phyloP scores from a whole-genome alignment of 1,140 invertebrate genomes.

The Cecropterus lyciades region DNA sequence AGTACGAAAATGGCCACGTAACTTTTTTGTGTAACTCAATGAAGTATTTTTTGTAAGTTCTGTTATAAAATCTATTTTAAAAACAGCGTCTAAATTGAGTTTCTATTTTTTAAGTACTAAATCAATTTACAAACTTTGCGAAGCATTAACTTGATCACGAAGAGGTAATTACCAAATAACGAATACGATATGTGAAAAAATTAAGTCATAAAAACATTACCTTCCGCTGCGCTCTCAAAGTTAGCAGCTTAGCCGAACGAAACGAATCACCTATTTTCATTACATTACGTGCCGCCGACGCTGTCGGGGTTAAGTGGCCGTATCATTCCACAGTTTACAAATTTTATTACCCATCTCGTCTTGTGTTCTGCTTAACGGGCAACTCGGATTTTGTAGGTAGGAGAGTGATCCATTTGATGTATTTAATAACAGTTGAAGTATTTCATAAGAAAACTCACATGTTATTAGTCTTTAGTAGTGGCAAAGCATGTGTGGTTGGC shows the following conservation, averaged over 20 bases:
- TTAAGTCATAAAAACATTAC: slow-evolving; percentile 18
- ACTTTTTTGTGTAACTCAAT: too few species aligned
- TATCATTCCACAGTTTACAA: slow-evolving; percentile 64
- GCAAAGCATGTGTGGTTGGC: too few species aligned
- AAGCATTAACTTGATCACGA: too few species aligned
- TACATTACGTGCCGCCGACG: slow-evolving; percentile 46
- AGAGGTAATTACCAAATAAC: too few species aligned
- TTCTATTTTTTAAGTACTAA: too few species aligned
- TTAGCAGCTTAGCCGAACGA: slow-evolving; percentile 35
- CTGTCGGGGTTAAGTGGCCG: slow-evolving; percentile 58
- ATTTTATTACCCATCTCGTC: slow-evolving; percentile 60
- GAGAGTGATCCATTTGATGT: not conserved
- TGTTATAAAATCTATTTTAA: too few species aligned
- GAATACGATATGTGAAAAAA: not conserved
- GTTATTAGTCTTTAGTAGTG: too few species aligned
- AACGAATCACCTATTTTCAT: slow-evolving; percentile 46
- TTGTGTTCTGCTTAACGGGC: slow-evolving; percentile 55
- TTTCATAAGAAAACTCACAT: not conserved
- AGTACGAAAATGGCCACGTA: too few species aligned
- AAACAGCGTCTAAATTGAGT: too few species aligned
- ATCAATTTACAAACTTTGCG: too few species aligned
- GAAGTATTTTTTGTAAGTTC: too few species aligned
- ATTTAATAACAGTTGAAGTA: not conserved
- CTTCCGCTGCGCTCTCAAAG: slow-evolving; percentile 11
- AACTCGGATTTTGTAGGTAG: slow-evolving; percentile 32